Evolutionary conservation across 2,888 invertebrate species (phyloP).

Genomic region (Heteromyza rotundicornis): DNA sequence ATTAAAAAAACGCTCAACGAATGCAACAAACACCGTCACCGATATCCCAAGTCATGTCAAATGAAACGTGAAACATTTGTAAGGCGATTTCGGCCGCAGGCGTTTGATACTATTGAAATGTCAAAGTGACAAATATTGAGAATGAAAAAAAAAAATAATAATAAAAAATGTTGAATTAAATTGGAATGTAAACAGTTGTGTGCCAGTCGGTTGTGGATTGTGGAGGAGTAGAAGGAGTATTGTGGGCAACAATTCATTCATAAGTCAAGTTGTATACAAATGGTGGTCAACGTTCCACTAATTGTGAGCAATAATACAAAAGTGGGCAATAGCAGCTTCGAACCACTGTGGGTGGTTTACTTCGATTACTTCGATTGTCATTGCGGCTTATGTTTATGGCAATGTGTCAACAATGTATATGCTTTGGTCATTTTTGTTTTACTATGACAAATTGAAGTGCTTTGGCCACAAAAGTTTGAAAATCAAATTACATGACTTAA

Average conservation of each 20-base stretch:
- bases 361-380: conserved; percentile 2
- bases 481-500: too few species aligned
- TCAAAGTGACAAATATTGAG: conserved; percentile 18
- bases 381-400: conserved; percentile 3
- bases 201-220: too few species aligned
- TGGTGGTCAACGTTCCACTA: too few species aligned
- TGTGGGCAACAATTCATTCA: conserved; percentile 5
- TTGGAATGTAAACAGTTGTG: background rate
- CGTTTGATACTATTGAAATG: conserved; percentile 25
- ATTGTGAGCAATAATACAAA: too few species aligned
- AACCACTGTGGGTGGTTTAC: conserved; percentile 6
- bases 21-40: conserved; percentile 9
- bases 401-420: conserved; percentile 16
- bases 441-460: too few species aligned
- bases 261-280: too few species aligned
- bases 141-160: background rate
- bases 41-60: background rate
- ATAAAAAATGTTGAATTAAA: background rate
- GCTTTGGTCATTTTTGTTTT: too few species aligned
- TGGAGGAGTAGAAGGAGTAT: too few species aligned
- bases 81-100: conserved; percentile 19
- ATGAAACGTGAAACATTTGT: background rate
- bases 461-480: too few species aligned
- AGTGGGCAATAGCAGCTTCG: too few species aligned
- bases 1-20: too few species aligned